Percentiles rank a stretch among this genome's conserved stretches.
Evolutionary conservation across 2,888 invertebrate genomes (phyloP).

Genomic region (Synergus gifuensis): DNA sequence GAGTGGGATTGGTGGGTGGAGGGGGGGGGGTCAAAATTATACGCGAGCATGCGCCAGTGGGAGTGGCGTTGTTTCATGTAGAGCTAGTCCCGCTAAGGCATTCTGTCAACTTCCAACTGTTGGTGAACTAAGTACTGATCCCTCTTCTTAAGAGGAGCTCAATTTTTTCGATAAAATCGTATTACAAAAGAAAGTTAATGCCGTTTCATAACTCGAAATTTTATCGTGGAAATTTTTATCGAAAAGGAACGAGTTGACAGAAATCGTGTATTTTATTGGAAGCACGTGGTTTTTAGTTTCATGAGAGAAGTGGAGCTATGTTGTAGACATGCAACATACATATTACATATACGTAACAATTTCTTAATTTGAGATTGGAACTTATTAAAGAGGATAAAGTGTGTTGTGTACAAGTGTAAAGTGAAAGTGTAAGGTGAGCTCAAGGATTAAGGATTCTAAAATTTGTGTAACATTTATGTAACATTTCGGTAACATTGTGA

Average conservation of each 20-base stretch:
- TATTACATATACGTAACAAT: not conserved
- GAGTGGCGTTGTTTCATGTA: constrained; percentile 69
- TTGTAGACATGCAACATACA: too few species aligned
- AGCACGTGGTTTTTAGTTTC: not conserved
- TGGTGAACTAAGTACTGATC: constrained; percentile 61
- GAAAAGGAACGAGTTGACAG: not conserved
- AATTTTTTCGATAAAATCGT: not conserved
- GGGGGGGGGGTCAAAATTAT: constrained; percentile 45
- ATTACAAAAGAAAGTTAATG: not conserved
- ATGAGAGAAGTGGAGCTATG: not conserved
- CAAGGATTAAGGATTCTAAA: not conserved
- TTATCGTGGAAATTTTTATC: not conserved
- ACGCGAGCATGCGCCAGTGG: constrained; percentile 74
- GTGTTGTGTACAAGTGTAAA: not conserved
- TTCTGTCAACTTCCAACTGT: constrained; percentile 72
- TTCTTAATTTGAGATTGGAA: not conserved
- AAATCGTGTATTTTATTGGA: not conserved
- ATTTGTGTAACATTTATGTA: not conserved
- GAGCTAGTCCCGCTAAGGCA: constrained; percentile 72
- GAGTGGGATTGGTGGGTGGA: constrained; percentile 13
- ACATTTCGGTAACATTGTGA: not conserved
- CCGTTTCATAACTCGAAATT: not conserved
- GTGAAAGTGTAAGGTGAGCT: not conserved
- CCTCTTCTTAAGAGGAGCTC: not conserved
- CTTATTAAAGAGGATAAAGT: not conserved